Conservation (phyloP, 1,140 invertebrate genomes). For the Drosophila asahinai region DNA sequence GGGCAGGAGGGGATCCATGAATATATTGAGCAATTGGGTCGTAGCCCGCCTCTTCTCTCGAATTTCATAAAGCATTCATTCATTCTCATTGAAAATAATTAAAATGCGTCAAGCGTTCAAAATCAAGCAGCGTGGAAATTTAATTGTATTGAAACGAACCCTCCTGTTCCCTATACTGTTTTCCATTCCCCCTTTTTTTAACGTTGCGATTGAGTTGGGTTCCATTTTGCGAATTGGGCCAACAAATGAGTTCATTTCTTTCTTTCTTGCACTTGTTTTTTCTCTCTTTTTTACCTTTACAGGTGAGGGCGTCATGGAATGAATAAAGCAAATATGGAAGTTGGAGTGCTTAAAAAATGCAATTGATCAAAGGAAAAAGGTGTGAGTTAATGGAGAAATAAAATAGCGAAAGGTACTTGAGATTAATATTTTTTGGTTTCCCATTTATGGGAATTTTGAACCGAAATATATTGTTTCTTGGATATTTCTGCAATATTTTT, state of each 20-base stretch:
- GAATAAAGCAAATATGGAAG: constrained; percentile 30
- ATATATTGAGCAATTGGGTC: constrained; percentile 53
- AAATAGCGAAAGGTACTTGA: neutral
- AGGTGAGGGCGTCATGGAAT: constrained; percentile 20
- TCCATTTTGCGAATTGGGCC: constrained; percentile 51
- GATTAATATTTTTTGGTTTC: neutral
- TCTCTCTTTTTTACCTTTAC: constrained; percentile 14
- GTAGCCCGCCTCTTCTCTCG: constrained; percentile 30
- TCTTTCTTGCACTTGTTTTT: constrained; percentile 9
- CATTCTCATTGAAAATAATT: constrained; percentile 79
- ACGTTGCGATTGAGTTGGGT: constrained; percentile 39
- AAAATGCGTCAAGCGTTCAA: constrained; percentile 80
- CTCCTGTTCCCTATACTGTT: constrained; percentile 24
- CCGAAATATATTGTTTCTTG: neutral
- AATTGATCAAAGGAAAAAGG: constrained; percentile 24
- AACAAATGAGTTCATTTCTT: constrained; percentile 52
- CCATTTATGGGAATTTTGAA: neutral
- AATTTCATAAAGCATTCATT: constrained; percentile 79
- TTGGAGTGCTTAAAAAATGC: constrained; percentile 27
- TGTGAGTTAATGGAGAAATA: constrained; percentile 7
- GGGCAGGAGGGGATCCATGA: constrained; percentile 13
- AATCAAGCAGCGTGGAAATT: constrained; percentile 82
- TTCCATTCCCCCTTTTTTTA: neutral
- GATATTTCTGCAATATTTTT: no score
- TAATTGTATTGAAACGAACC: constrained; percentile 72